Base-by-base conservation (phyloP, 2,113 vertebrate genomes). In the Menura novaehollandiae region DNA sequence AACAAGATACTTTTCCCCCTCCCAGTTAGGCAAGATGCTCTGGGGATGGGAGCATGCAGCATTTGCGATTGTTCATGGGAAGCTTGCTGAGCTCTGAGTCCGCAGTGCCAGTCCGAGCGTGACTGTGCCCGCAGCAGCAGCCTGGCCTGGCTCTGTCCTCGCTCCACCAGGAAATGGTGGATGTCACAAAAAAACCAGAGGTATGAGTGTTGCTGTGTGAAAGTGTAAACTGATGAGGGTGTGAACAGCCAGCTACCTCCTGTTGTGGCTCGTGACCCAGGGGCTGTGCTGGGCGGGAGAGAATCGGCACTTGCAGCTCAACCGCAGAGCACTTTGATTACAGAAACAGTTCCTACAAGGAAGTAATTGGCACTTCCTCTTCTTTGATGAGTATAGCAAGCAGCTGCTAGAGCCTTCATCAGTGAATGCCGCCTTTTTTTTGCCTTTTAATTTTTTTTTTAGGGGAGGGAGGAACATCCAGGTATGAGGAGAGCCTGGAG, bases 241-340 rank as follows among this genome's bases (percentile, higher is more conserved):
- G 89, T 93, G 85, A 89, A 79, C 87, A 89, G 94, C 56, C 87
- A 39, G 86, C 86, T 79, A 16, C 30, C 68, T 92, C 55, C 47
- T 8, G 85, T 56, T 84, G 15, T 32, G 52, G 91, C 95, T 94
- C 28, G 7, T 72, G 95, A 95, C 43, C 94, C 85, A 41, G 4
- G 18, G 51, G 71, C 62, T 49, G 84, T 22, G 20, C 49, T 30
- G 84, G 55, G 26, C 24, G 46, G 85, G 76, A 71, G 85, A 77
- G 51, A 83, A 91, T 86, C 66, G 13, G 94, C 85, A 7, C 74
- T 78, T 13, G 6, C 86, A 49, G 37, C 46, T n/a, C 26, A 78
- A 33, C 79, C 4, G 2, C 33, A 47, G 64, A 39, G 26, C 37
- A 1, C 91, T 95, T 41, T 18, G 82, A 69, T 91, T 90, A 21